phyloP scores from a whole-genome alignment of 1,140 invertebrate species.

The Drosophila pallidifrons region DNA sequence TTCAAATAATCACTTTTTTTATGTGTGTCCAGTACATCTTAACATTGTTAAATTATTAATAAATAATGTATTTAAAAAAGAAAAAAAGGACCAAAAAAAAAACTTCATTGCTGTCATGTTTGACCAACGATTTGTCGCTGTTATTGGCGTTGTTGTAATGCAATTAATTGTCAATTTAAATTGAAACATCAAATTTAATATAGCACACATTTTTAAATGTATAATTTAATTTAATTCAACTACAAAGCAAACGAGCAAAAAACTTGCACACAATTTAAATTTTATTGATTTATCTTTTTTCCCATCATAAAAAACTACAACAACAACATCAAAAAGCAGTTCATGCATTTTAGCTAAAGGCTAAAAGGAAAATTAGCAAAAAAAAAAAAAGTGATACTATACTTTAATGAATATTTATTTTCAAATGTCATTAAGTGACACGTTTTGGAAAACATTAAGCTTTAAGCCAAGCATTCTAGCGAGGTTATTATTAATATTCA shows the following conservation, averaged over 20 bases:
- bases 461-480: too few species aligned
- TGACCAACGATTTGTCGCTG: conserved; percentile 28
- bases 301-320: background rate
- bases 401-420: conserved; percentile 15
- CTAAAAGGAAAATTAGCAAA: conserved; percentile 1
- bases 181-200: conserved; percentile 81
- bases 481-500: too few species aligned
- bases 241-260: conserved; percentile 42
- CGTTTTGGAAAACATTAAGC: background rate
- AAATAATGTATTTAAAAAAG: background rate
- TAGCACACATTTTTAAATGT: conserved; percentile 73
- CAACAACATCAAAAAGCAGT: background rate
- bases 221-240: conserved; percentile 76
- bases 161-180: conserved; percentile 81
- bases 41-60: conserved; percentile 2
- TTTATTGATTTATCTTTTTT: conserved; percentile 64
- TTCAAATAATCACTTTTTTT: conserved; percentile 11
- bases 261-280: conserved; percentile 63
- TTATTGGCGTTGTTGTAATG: conserved; percentile 63
- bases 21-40: background rate
- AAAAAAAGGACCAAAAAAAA: background rate
- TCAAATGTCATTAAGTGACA: conserved; percentile 10
- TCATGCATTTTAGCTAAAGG: conserved; percentile 19
- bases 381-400: background rate
- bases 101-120: conserved; percentile 36